Evolutionary conservation across 2,797 vertebrate species (phyloP).

Genomic region (Argya squamiceps): DNA sequence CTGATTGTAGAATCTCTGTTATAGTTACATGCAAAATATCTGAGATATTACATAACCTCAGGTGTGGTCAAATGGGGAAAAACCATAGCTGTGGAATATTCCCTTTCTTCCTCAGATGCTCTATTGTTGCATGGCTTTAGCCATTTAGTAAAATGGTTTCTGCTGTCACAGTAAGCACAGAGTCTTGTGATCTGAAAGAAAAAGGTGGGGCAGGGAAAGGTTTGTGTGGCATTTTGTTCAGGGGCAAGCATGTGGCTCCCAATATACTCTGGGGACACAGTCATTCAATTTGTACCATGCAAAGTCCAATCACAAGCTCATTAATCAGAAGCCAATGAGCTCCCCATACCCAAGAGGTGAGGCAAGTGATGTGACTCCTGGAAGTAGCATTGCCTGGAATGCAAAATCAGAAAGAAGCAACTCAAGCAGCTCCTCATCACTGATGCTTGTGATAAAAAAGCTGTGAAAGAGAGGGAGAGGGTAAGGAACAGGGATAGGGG

Average conservation of each 20-base stretch:
- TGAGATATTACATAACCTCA: neutral
- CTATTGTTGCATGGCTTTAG: neutral
- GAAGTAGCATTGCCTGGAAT: neutral
- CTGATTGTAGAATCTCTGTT: neutral
- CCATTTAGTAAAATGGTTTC: neutral
- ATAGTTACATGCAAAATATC: neutral
- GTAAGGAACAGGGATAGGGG: no score
- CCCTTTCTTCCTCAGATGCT: neutral
- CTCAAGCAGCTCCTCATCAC: neutral
- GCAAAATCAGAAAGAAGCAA: neutral
- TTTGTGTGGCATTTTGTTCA: neutral
- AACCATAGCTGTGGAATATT: neutral
- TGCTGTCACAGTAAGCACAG: neutral
- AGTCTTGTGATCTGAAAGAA: neutral
- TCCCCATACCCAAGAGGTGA: neutral
- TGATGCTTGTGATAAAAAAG: neutral
- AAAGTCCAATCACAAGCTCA: neutral
- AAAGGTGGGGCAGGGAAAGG: accelerated
- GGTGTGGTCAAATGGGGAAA: neutral
- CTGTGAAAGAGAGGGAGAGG: neutral
- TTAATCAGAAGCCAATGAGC: neutral
- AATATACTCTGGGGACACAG: neutral
- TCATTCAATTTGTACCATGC: neutral
- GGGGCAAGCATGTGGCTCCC: neutral
- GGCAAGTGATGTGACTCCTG: neutral